These are phyloP conservation scores for Tortricodes alternella DNA, from an alignment of 2,888 invertebrate genomes.

Conservation along the genomic window DNA sequence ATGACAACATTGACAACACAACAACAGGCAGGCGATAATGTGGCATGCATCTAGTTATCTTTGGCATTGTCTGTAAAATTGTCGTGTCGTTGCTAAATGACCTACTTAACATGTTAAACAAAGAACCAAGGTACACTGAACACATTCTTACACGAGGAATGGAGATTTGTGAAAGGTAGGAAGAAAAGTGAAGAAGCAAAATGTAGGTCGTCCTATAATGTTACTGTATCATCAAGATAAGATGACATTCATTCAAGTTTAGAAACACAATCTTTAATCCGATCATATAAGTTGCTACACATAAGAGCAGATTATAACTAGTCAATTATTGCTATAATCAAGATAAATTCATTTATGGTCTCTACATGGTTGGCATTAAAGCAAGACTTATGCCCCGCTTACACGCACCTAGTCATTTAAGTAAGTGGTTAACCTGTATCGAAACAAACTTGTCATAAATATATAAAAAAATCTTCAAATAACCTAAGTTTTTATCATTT, in stretches of 20 bases:
- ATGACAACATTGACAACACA: slow-evolving; percentile 17
- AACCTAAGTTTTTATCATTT: too few species aligned
- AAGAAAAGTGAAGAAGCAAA: slow-evolving; percentile 4
- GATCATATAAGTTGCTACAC: slow-evolving; percentile 4
- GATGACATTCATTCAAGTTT: slow-evolving; percentile 18
- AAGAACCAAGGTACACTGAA: slow-evolving; percentile 18
- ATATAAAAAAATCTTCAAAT: too few species aligned
- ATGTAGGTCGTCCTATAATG: slow-evolving; percentile 5
- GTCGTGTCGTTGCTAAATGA: slow-evolving; percentile 34
- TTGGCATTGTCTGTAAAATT: slow-evolving; percentile 30
- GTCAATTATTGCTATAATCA: slow-evolving; percentile 20
- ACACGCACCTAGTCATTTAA: slow-evolving; percentile 24
- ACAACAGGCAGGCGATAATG: slow-evolving; percentile 19
- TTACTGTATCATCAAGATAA: slow-evolving; percentile 25
- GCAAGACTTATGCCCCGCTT: slow-evolving; percentile 15
- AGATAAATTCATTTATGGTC: slow-evolving; percentile 16
- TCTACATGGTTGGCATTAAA: slow-evolving; percentile 18
- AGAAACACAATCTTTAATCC: slow-evolving; percentile 14
- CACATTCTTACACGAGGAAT: slow-evolving; percentile 19
- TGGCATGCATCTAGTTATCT: slow-evolving; percentile 29
- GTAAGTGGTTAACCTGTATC: slow-evolving; percentile 6
- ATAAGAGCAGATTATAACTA: slow-evolving; percentile 1
- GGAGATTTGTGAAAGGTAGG: slow-evolving; percentile 18
- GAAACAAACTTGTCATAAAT: too few species aligned
- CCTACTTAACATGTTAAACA: slow-evolving; percentile 30